Evolutionary conservation across 2,113 vertebrate genomes (phyloP), one percentile per base, ranked within the genome.

Genomic region (Leptocoma aspasia): DNA sequence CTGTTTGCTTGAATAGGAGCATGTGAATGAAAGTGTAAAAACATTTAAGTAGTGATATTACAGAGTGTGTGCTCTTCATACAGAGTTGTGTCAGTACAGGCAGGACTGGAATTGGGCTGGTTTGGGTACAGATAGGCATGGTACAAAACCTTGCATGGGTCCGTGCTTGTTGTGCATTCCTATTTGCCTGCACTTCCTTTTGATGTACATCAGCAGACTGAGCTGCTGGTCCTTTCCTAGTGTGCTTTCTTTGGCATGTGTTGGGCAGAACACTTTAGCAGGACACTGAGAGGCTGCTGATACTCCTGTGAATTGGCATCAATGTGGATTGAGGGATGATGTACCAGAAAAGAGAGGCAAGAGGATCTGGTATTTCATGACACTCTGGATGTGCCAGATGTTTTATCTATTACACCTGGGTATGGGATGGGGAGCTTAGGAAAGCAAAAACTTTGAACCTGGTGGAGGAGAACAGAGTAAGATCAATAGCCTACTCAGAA

Each of bases 51-150:
- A 69, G 33, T 41, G 39, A 15, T 30, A 11, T 35, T 64, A 52
- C 75, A 28, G 54, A 50, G 15, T 0, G 0, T 66, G 15, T 79
- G 37, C 17, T 61, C 15, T 72, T 50, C 6, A 1, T 79, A 15
- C 15, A 41, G 22, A 31, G 21, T 57, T 84, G 14, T 75, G 42
- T 52, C 33, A 5, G 0, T 56, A 12, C 13, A 24, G 60, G 24
- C 42, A 59, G 56, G 44, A 20, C 21, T 70, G 73, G 35, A 75
- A 20, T 20, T 54, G 13, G 72, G 35, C 42, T 75, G 16, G 10
- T 84, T 54, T 70, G 44, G 57, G 37, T n/a, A 18, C 11, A 68
- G 18, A 7, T 17, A 23, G 77, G 15, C 24, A 16, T 2, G 4
- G 10, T 59, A 49, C 50, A 81, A 66, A 81, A 54, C 4, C 54